Conservation (phyloP, 2,888 invertebrate genomes). For the Epinotia demarniana region DNA sequence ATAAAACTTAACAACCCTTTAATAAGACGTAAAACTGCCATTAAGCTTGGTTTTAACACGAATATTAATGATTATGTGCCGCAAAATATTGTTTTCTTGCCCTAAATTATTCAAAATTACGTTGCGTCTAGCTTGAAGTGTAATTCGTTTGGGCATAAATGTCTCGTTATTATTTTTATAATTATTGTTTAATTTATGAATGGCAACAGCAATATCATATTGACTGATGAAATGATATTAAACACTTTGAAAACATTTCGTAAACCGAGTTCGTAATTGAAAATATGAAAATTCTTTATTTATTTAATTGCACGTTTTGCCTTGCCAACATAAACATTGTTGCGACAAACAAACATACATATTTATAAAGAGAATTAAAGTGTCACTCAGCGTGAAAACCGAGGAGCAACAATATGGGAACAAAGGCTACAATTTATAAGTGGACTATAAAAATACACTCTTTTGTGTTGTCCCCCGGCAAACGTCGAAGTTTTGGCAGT, state of each 20-base stretch:
- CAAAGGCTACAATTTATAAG: conserved; percentile 50
- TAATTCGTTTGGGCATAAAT: conserved; percentile 2
- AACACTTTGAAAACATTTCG: background rate
- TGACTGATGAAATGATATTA: conserved; percentile 16
- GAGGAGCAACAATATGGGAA: conserved; percentile 27
- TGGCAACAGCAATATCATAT: background rate
- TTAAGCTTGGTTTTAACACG: conserved; percentile 73
- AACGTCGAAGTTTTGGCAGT: conserved; percentile 70
- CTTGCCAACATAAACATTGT: background rate
- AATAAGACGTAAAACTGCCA: conserved; percentile 80
- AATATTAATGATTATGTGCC: conserved; percentile 79
- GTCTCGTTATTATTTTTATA: background rate
- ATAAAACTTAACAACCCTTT: conserved; percentile 84
- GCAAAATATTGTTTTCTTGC: conserved; percentile 60
- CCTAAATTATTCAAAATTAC: conserved; percentile 35
- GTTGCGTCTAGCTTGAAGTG: conserved; percentile 12
- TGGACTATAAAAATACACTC: conserved; percentile 55
- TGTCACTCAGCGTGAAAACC: conserved; percentile 4
- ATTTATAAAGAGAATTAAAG: background rate
- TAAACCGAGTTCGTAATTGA: background rate
- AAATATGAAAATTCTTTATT: no score
- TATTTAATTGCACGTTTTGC: background rate
- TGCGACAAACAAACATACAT: no score
- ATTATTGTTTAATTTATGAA: background rate
- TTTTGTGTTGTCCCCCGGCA: conserved; percentile 65